Evolutionary conservation across 2,888 invertebrate species (phyloP), one percentile per base, ranked within the genome.

Genomic region (Leptinotarsa tumamoca): DNA sequence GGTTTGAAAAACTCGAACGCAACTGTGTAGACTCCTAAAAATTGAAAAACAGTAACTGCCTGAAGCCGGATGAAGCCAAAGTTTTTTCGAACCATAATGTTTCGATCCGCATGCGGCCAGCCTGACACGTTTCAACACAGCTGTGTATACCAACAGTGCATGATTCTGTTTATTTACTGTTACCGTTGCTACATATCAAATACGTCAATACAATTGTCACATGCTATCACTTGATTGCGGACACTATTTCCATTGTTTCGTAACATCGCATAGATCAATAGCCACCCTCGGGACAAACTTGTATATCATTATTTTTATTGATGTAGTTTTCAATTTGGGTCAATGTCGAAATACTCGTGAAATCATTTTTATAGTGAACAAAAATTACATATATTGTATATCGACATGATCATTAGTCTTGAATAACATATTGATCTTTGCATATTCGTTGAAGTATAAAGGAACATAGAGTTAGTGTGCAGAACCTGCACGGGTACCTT

Each of bases 131-230:
- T 15, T 14, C 21, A 15, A 23, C 21, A 23, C 58, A 23, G 58
- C 4, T 58, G 23, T 27, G 58, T 23, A 23, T 58, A 27, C 23
- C 14, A 23, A 58, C 58, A 21, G 23, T 58, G 23, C 23, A 14
- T 58, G 58, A 23, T 21, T 21, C 15, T 58, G 58, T 58, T 58
- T 21, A 58, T 58, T 23, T 23, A 5, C 23, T 23, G 23, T 23
- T 58, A 58, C 58, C 58, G 15, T 23, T 23, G 58, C 21, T 58
- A 58, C 58, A 23, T 58, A 58, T 23, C 23, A 15, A 58, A 58
- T 58, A 58, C 58, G 58, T 58, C 58, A 23, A 58, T 58, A 58
- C 23, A 58, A 14, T 58, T 23, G 58, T 58, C 58, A 58, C 23
- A 58, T 58, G 21, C 21, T 1, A 21, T 58, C 58, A 58, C 21